Evolutionary conservation across 2,797 vertebrate genomes (phyloP), one percentile per base, ranked within the genome.

Genomic region (Xiphorhynchus erythropygius): DNA sequence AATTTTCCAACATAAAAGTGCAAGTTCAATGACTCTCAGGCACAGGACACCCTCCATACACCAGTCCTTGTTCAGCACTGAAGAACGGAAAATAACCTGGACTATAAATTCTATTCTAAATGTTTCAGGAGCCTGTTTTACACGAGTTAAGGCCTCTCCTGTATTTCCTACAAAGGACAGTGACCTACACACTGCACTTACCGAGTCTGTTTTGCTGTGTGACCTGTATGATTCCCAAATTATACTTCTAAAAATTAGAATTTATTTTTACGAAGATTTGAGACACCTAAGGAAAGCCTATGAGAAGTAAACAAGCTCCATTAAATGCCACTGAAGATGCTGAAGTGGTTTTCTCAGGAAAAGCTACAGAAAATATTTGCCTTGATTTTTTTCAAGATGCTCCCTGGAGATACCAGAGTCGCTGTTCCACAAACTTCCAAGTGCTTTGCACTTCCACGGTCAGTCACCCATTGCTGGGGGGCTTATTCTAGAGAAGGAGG

Each of bases 141-240:
- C 0, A 76, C 16, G 30, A 76, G 32, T 65, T 42, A 46, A 81
- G 65, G 46, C 22, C 21, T 18, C 52, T 53, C n/a, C 7, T 41
- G 24, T 10, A 63, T 16, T 75, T 69, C 52, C 56, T 47, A 19
- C 30, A 47, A 50, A 93, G 17, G 35, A 33, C 6, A 55, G 17
- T 1, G 6, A 49, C 19, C 53, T 30, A 16, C 7, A 50, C 0
- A 1, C 57, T 76, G 3, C 1, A 18, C 11, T 12, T 18, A 7
- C 1, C 18, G 65, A 71, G 37, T 35, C 33, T 55, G 53, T 14
- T 89, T 44, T 56, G 25, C 53, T 59, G 11, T 2, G 10, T 0
- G 4, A 84, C 39, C 76, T 39, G 14, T 7, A 19, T 0, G 0
- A 76, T 44, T 41, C 33, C 9, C 41, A 42, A 83, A 37, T 6